A percentile compares a stretch with the other conserved stretches of the same genome.
These are phyloP conservation scores for Engystomops pustulosus DNA, from an alignment of 2,113 vertebrate species.

Conservation along the genomic window DNA sequence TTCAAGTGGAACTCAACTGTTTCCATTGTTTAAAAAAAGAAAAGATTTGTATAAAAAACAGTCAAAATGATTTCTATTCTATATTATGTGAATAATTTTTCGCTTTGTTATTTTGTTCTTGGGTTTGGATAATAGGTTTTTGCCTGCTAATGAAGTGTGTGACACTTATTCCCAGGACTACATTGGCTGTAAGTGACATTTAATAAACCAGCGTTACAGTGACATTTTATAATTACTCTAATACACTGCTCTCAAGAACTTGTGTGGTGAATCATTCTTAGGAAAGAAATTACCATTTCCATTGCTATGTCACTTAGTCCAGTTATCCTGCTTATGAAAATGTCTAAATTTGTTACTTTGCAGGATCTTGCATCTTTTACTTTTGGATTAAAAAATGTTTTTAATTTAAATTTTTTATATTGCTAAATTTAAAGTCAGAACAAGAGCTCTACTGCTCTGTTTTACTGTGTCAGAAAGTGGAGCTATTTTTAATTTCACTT, in stretches of 20 bases:
- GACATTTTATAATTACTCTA: constrained; percentile 55
- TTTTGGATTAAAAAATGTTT: no score
- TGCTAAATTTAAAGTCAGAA: no score
- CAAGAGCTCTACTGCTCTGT: no score
- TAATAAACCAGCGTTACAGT: constrained; percentile 45
- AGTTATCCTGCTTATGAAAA: neutral
- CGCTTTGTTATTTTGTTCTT: constrained; percentile 41
- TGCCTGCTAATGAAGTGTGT: constrained; percentile 49
- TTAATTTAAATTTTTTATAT: no score
- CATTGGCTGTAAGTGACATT: constrained; percentile 43
- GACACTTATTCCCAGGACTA: constrained; percentile 47
- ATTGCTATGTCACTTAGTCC: neutral
- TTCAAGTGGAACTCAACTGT: constrained; percentile 9
- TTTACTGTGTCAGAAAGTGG: no score
- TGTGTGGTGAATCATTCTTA: constrained; percentile 40
- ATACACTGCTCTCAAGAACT: constrained; percentile 21
- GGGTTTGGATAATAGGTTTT: constrained; percentile 43
- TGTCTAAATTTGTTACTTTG: neutral
- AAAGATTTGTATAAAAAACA: neutral
- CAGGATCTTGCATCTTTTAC: no score
- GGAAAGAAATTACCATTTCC: constrained; percentile 25
- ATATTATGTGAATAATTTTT: constrained; percentile 41
- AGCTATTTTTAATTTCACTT: no score
- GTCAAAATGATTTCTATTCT: neutral
- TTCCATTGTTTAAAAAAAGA: constrained; percentile 11